Percentiles rank a stretch among this genome's conserved stretches.
These are phyloP conservation scores for Platygyra sinensis DNA, from an alignment of 64 coral and sea anemone species.

Conservation along the genomic window DNA sequence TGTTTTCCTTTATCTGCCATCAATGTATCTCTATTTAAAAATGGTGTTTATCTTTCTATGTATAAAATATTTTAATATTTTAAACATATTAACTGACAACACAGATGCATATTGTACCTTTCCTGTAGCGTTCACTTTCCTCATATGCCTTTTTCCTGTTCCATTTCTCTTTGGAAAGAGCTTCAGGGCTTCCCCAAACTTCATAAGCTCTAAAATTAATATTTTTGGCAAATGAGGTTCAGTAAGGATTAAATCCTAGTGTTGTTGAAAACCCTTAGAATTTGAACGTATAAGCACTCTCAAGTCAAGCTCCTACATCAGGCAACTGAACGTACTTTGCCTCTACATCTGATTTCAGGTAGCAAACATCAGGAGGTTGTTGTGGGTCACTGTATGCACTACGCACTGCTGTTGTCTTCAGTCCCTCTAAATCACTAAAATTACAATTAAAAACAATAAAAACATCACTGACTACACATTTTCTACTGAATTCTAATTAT, in stretches of 20 bases:
- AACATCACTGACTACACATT: not conserved
- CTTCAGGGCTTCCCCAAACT: slow-evolving; percentile 90
- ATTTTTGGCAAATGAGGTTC: too few species aligned
- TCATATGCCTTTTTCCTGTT: slow-evolving; percentile 75
- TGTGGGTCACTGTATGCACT: slow-evolving; percentile 92
- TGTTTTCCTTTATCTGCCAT: too few species aligned
- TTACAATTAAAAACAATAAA: not conserved
- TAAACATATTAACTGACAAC: not conserved
- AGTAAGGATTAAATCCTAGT: too few species aligned
- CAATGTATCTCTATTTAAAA: too few species aligned
- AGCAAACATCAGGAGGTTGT: slow-evolving; percentile 68
- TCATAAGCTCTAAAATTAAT: slow-evolving; percentile 64
- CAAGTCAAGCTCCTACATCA: too few species aligned
- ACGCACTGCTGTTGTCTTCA: slow-evolving; percentile 84
- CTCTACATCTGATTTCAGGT: slow-evolving; percentile 90
- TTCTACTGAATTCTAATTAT: not conserved
- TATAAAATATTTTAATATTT: too few species aligned
- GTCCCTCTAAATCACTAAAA: slow-evolving; percentile 87
- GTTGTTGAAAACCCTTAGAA: too few species aligned
- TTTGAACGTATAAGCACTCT: too few species aligned
- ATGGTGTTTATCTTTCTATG: too few species aligned
- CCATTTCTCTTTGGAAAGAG: slow-evolving; percentile 75
- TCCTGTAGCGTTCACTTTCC: slow-evolving; percentile 90
- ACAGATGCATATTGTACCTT: slow-evolving; percentile 49
- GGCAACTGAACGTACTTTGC: slow-evolving; percentile 52